phyloP scores from a whole-genome alignment of 2,797 vertebrate genomes.

The Mormyrops boulengeri region DNA sequence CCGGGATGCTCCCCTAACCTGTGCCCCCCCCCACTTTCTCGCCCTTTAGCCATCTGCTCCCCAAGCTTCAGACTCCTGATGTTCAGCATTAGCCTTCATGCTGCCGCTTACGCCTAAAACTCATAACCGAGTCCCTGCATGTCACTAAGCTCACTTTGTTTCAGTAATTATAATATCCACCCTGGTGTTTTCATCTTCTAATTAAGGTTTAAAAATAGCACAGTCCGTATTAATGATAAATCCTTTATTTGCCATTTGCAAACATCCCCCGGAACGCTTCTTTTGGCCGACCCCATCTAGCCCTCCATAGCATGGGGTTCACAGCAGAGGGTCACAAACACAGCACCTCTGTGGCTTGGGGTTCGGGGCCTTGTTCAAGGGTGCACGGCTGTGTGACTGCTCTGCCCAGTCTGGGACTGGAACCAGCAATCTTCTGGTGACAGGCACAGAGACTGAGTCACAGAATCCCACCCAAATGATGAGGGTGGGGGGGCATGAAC shows the following conservation, averaged over 20 bases:
- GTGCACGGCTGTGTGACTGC: neutral
- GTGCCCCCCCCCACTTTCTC: neutral
- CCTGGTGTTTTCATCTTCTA: neutral
- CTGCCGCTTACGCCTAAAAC: neutral
- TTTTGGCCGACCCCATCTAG: neutral
- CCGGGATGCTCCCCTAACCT: neutral
- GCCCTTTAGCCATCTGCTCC: neutral
- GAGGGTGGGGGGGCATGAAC: neutral
- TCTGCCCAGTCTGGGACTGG: neutral
- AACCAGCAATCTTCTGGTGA: neutral
- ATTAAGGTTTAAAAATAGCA: slow-evolving; percentile 4
- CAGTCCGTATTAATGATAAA: neutral
- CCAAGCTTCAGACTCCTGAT: neutral
- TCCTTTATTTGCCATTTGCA: neutral
- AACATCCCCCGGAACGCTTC: neutral
- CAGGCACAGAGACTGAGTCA: neutral
- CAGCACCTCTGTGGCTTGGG: neutral
- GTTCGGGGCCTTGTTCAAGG: neutral
- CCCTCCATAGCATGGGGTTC: neutral
- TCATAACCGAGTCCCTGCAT: neutral
- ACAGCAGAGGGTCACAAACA: neutral
- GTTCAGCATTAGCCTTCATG: neutral
- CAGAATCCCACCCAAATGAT: neutral
- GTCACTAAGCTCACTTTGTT: neutral
- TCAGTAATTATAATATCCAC: neutral